phyloP scores from a whole-genome alignment of 2,888 invertebrate species.

The Leptopilina drosophilae region DNA sequence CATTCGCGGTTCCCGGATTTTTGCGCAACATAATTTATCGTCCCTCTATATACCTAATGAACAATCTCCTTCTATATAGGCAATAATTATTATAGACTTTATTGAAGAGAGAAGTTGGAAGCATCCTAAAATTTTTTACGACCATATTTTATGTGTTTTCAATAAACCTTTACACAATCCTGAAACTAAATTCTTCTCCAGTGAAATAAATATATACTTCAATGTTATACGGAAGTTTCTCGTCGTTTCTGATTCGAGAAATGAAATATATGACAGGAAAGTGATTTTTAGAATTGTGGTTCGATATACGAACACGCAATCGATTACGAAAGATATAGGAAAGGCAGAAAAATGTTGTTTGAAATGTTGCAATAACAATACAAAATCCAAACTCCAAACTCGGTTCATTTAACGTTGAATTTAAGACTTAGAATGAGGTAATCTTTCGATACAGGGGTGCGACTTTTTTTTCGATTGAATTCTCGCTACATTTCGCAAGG shows the following conservation, averaged over 20 bases:
- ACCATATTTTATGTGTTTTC: constrained; percentile 19
- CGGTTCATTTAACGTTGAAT: not conserved
- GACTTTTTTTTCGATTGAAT: not conserved
- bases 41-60: constrained; percentile 46
- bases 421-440: not conserved
- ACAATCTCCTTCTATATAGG: constrained; percentile 43
- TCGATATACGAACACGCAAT: too few relatives aligned
- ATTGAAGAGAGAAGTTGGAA: constrained; percentile 22
- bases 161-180: constrained; percentile 7
- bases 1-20: constrained; percentile 48
- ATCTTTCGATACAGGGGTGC: not conserved
- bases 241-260: not conserved
- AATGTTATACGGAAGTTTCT: not conserved
- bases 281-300: not conserved
- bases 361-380: not conserved
- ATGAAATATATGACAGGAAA: not conserved
- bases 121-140: constrained; percentile 1
- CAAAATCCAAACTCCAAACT: not conserved
- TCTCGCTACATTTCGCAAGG: constrained; percentile 27
- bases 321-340: too few relatives aligned
- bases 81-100: constrained; percentile 44
- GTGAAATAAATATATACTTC: not conserved
- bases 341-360: too few relatives aligned
- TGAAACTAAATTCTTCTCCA: not conserved
- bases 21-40: constrained; percentile 51